Percentiles rank a stretch among this genome's conserved stretches.
Evolutionary conservation across 2,888 invertebrate genomes (phyloP).

Genomic region (Amphimallon solstitiale): DNA sequence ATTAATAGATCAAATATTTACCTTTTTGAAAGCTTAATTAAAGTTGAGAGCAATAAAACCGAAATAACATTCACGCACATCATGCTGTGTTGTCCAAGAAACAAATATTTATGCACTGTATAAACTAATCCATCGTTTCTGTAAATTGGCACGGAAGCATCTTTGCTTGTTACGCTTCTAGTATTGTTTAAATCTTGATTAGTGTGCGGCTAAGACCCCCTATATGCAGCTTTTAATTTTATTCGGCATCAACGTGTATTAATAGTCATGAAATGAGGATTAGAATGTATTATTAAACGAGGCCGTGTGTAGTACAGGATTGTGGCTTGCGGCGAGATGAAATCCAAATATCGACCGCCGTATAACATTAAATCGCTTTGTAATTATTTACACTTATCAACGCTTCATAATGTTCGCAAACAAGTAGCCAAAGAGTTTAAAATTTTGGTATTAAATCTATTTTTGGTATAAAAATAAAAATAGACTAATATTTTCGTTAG

Average conservation of each 20-base stretch:
- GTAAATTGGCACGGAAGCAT: neutral
- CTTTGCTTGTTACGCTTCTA: neutral
- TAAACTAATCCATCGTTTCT: too few relatives aligned
- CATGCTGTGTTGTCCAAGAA: too few relatives aligned
- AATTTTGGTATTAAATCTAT: too few relatives aligned
- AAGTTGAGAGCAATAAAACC: too few relatives aligned
- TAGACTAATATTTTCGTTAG: too few relatives aligned
- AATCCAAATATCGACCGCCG: slow-evolving; percentile 11
- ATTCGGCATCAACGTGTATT: neutral
- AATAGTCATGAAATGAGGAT: slow-evolving; percentile 11
- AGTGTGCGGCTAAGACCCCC: neutral
- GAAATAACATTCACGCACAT: too few relatives aligned
- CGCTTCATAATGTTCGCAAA: neutral
- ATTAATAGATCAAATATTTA: too few relatives aligned
- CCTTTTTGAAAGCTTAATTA: too few relatives aligned
- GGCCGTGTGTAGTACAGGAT: neutral
- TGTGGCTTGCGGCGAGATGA: slow-evolving; percentile 9
- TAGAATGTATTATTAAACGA: slow-evolving; percentile 6
- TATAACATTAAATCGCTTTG: slow-evolving; percentile 3
- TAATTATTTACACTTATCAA: slow-evolving; percentile 24
- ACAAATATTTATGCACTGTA: too few relatives aligned
- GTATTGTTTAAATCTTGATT: slow-evolving; percentile 7
- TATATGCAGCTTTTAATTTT: slow-evolving; percentile 1
- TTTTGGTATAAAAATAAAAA: too few relatives aligned
- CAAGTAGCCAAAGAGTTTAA: too few relatives aligned